Conservation (phyloP, 1,140 invertebrate species). For the Drosophila prosaltans region DNA sequence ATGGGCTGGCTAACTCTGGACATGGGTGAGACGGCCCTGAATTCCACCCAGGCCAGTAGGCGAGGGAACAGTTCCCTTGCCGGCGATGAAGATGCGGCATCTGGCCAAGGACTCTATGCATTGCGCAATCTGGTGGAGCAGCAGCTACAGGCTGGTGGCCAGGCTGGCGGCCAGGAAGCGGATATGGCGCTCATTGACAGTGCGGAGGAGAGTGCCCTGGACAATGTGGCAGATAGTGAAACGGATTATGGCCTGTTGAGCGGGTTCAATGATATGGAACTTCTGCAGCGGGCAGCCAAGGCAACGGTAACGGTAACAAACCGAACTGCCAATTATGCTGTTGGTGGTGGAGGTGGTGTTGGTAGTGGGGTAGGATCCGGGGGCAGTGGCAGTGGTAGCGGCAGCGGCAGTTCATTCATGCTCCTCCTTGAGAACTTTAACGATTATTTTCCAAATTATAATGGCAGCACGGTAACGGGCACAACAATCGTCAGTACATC, state of each 20-base stretch:
- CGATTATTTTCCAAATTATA: constrained; percentile 85
- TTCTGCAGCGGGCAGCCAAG: constrained; percentile 48
- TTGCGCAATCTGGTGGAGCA: constrained; percentile 69
- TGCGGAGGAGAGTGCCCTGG: constrained; percentile 71
- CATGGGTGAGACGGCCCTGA: constrained; percentile 35
- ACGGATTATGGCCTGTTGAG: constrained; percentile 66
- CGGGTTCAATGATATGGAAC: constrained; percentile 58
- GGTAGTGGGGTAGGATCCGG: constrained; percentile 3
- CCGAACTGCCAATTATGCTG: constrained; percentile 38
- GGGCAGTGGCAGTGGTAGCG: constrained; percentile 1
- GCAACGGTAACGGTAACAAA: constrained; percentile 42
- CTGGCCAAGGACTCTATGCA: constrained; percentile 40
- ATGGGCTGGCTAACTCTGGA: constrained; percentile 61
- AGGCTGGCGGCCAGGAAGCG: constrained; percentile 22
- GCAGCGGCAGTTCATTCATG: constrained; percentile 84
- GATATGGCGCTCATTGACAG: constrained; percentile 78
- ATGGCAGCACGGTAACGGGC: constrained; percentile 72
- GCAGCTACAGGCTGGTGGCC: constrained; percentile 45
- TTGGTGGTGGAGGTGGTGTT: constrained; percentile 25
- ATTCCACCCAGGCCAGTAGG: constrained; percentile 7
- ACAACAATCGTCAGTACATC: constrained; percentile 44
- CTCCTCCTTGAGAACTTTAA: constrained; percentile 86
- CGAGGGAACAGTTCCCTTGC: neutral
- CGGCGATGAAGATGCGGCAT: neutral
- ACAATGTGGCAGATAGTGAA: constrained; percentile 65